Evolutionary conservation across 2,113 vertebrate species (phyloP), one percentile per base, ranked within the genome.

Genomic region (Mesocricetus auratus): DNA sequence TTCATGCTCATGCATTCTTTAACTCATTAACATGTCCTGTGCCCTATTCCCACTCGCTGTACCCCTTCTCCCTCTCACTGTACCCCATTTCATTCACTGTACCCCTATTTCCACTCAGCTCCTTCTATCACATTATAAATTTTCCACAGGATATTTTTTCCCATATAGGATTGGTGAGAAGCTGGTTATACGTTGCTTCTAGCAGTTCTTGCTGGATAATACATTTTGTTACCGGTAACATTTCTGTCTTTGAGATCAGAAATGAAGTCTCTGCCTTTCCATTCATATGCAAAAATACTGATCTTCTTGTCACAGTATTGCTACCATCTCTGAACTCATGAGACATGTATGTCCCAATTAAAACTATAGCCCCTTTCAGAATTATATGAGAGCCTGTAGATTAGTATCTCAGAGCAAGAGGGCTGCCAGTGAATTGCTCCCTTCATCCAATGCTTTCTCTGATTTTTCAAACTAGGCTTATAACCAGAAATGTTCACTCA

Each of bases 401-500:
- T 69, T 85, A 96, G 62, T 53, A 90, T 42, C 56, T 93, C 39
- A 83, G 97, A 77, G 96, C 96, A 95, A 73, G 96, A 96, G 78
- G 75, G 42, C 53, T 95, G 89, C 93, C 94, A 97, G 96, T 45
- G 75, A 33, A 74, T 96, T 74, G 56, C 31, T 81, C 26, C n/a
- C 87, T 86, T 83, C 91, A 94, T 94, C 88, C 58, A 79, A 42
- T 95, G 94, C 85, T 96, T 95, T 88, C 95, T 98, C 96, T 90
- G 95, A 96, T 91, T 97, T 98, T 97, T 66, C 90, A 16, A 95
- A 90, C 97, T 97, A 95, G 95, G 94, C 97, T 90, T 96, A 91
- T 98, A 98, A 98, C 53, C 81, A 98, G 96, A 98, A 95, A 98
- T 58, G 16, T 95, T 91, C 96, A 98, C 86, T 95, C 97, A 98